Conservation (phyloP, 1,140 invertebrate genomes). For the Solenopsis invicta region DNA sequence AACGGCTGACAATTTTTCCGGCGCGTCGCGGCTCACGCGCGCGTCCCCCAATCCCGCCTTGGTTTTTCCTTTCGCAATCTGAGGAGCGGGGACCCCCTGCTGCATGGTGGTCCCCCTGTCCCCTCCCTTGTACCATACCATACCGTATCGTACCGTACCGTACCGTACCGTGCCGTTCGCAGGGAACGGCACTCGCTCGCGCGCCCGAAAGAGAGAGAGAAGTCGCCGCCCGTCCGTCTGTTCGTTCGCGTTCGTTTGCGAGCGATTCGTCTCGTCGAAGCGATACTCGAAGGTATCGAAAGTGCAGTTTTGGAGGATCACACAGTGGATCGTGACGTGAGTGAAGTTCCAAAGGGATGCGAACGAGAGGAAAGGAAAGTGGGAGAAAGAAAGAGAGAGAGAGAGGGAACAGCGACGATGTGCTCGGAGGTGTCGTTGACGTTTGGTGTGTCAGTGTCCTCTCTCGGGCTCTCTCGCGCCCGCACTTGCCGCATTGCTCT, state of each 20-base stretch:
- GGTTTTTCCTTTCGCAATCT: conserved; percentile 43
- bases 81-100: conserved; percentile 4
- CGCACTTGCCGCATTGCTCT: conserved; percentile 8
- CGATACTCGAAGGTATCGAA: not conserved
- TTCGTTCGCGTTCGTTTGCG: not conserved
- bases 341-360: conserved; percentile 11
- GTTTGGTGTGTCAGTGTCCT: conserved; percentile 82
- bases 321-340: not conserved
- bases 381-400: not conserved
- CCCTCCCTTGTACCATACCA: not conserved
- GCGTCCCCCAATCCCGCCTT: not conserved
- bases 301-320: conserved; percentile 34
- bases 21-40: conserved; percentile 28
- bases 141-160: conserved; percentile 32
- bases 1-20: conserved; percentile 32
- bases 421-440: conserved; percentile 79
- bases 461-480: conserved; percentile 53
- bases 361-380: not conserved
- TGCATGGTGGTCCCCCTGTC: not conserved
- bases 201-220: conserved; percentile 43
- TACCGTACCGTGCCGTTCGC: conserved; percentile 21
- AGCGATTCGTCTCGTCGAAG: not conserved
- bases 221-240: conserved; percentile 37
- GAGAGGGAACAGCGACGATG: conserved; percentile 54
- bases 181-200: conserved; percentile 38